Conservation (phyloP, 2,113 vertebrate genomes). For the Corvus hawaiiensis region DNA sequence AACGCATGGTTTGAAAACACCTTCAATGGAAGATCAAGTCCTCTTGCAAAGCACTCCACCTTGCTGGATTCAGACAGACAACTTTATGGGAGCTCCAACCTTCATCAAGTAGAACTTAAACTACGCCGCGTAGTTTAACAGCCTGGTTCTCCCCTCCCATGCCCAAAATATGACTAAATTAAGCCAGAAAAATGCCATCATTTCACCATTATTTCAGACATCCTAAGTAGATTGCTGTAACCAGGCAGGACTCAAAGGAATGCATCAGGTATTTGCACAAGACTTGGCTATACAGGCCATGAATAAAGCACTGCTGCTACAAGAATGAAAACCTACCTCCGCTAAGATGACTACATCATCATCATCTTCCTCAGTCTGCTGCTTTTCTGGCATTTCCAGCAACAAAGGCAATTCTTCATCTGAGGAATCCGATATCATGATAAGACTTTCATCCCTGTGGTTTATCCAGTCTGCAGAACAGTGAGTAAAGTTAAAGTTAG, state of each 20-base stretch:
- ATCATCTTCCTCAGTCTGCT: slow-evolving; percentile 70
- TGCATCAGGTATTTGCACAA: not conserved
- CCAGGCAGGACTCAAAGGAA: not conserved
- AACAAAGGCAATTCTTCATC: slow-evolving; percentile 85
- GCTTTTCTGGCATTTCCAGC: slow-evolving; percentile 69
- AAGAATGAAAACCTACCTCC: slow-evolving; percentile 72
- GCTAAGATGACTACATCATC: slow-evolving; percentile 82
- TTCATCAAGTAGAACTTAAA: not conserved
- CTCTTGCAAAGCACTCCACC: not conserved
- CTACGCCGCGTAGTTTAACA: not conserved
- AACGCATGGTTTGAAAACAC: not conserved
- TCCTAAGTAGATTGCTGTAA: not conserved
- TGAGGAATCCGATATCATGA: slow-evolving; percentile 89
- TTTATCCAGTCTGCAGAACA: slow-evolving; percentile 68
- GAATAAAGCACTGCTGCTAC: not conserved
- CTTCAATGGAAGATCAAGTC: not conserved
- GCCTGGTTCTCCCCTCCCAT: not conserved
- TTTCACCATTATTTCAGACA: not conserved
- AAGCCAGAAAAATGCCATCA: not conserved
- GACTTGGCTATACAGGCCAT: not conserved
- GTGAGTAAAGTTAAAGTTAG: not conserved
- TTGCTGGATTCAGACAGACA: not conserved
- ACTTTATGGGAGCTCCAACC: not conserved
- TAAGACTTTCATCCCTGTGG: slow-evolving; percentile 73
- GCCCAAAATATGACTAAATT: not conserved